These are phyloP conservation scores for Toxotes lorentzi DNA, from an alignment of 2,797 vertebrate genomes.

Conservation along the genomic window DNA sequence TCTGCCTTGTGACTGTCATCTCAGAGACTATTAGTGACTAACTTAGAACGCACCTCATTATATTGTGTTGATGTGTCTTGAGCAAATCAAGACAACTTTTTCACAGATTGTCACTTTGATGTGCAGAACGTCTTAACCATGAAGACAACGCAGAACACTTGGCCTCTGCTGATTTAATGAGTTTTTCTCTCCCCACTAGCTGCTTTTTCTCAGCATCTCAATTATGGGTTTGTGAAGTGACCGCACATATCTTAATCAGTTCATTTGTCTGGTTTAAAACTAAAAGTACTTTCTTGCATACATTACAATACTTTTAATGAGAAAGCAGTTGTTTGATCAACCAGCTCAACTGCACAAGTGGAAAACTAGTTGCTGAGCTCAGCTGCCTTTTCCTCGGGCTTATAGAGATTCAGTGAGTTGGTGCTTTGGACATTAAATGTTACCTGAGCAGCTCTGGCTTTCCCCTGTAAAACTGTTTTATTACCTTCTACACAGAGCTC, in stretches of 20 bases:
- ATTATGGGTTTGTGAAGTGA: neutral
- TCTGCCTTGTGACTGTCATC: slow-evolving; percentile 13
- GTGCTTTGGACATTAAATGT: slow-evolving; percentile 32
- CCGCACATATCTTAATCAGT: neutral
- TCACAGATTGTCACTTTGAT: neutral
- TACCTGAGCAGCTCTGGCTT: slow-evolving; percentile 3
- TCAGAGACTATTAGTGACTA: neutral
- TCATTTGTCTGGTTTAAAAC: neutral
- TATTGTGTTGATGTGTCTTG: neutral
- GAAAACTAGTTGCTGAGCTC: slow-evolving; percentile 5
- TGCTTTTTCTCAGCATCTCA: neutral
- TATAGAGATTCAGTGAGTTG: neutral
- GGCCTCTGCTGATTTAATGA: neutral
- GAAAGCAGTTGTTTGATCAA: slow-evolving; percentile 1
- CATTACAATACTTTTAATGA: neutral
- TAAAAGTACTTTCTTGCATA: neutral
- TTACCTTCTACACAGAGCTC: neutral
- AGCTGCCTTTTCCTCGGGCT: slow-evolving; percentile 13
- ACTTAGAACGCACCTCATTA: slow-evolving; percentile 4
- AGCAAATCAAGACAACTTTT: neutral
- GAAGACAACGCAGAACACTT: neutral
- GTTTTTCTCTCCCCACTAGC: neutral
- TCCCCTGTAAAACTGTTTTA: slow-evolving; percentile 8
- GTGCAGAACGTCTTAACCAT: neutral
- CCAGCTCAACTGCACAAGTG: neutral